Evolutionary conservation across 2,113 vertebrate species (phyloP).

Genomic region (Pan troglodytes): DNA sequence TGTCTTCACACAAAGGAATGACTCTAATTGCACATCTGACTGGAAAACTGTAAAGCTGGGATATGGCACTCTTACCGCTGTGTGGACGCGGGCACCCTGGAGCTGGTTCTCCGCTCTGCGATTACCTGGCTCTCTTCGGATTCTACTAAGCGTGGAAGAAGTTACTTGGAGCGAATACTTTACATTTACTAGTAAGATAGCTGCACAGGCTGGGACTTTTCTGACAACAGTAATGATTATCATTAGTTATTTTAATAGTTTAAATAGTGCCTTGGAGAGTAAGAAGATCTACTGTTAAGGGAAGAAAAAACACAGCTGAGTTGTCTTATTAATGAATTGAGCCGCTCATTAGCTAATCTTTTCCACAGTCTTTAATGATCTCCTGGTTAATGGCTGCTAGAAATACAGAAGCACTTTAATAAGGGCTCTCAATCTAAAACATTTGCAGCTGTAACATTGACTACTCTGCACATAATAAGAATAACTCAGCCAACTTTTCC

Average conservation of each 20-base stretch:
- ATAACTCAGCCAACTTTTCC: neutral
- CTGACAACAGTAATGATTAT: conserved; percentile 64
- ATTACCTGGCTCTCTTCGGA: neutral
- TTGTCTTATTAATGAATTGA: conserved; percentile 65
- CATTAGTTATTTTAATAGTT: conserved; percentile 74
- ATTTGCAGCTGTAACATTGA: neutral
- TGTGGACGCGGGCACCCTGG: neutral
- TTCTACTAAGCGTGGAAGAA: neutral
- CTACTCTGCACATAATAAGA: neutral
- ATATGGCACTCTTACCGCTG: no score
- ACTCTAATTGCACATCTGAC: neutral
- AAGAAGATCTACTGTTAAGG: conserved; percentile 46
- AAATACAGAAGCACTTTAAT: conserved; percentile 46
- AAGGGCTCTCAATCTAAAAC: conserved; percentile 3
- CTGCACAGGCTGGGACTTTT: conserved; percentile 28
- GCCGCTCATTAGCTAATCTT: conserved; percentile 64
- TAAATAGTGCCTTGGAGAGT: conserved; percentile 67
- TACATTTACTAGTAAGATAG: conserved; percentile 17
- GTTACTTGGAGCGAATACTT: conserved; percentile 38
- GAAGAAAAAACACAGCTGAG: conserved; percentile 53
- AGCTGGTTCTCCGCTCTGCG: neutral
- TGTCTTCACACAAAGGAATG: neutral
- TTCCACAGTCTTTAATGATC: conserved; percentile 60
- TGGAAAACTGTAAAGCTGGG: neutral
- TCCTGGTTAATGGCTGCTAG: conserved; percentile 52